These are phyloP conservation scores for Coptotermes formosanus DNA, from an alignment of 1,140 invertebrate species.

Conservation along the genomic window DNA sequence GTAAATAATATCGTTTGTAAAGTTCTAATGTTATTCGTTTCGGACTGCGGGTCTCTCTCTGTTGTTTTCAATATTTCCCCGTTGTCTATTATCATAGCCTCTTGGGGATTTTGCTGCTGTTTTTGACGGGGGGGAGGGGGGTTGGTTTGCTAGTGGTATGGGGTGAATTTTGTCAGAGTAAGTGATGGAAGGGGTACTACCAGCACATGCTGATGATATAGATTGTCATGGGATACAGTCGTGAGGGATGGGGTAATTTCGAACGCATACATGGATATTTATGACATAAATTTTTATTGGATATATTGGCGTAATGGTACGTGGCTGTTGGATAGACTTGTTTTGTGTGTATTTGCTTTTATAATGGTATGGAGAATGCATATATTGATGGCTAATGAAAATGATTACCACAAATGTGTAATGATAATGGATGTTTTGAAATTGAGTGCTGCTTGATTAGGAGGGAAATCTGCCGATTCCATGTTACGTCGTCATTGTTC, in stretches of 20 bases:
- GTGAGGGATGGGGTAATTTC: neutral
- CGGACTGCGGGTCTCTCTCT: conserved; percentile 21
- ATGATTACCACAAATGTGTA: neutral
- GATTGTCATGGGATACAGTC: neutral
- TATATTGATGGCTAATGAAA: neutral
- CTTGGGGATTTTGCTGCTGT: conserved; percentile 30
- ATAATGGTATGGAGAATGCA: neutral
- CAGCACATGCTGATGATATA: conserved; percentile 5
- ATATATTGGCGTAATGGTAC: conserved; percentile 22
- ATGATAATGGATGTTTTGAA: conserved; percentile 9
- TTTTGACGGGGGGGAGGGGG: conserved; percentile 17
- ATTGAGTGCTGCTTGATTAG: neutral
- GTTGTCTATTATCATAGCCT: conserved; percentile 22
- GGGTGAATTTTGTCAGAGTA: neutral
- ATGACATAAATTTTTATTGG: conserved; percentile 20
- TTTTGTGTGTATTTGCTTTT: conserved; percentile 16
- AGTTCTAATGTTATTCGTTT: conserved; percentile 32
- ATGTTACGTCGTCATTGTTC: neutral
- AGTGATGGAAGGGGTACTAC: conserved; percentile 6
- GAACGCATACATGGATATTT: neutral
- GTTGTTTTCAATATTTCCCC: conserved; percentile 30
- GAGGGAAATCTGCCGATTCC: neutral
- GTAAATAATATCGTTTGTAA: conserved; percentile 31
- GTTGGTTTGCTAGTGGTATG: neutral
- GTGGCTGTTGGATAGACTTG: neutral